Conservation (phyloP, 2,113 vertebrate species). For the Smithornis capensis region DNA sequence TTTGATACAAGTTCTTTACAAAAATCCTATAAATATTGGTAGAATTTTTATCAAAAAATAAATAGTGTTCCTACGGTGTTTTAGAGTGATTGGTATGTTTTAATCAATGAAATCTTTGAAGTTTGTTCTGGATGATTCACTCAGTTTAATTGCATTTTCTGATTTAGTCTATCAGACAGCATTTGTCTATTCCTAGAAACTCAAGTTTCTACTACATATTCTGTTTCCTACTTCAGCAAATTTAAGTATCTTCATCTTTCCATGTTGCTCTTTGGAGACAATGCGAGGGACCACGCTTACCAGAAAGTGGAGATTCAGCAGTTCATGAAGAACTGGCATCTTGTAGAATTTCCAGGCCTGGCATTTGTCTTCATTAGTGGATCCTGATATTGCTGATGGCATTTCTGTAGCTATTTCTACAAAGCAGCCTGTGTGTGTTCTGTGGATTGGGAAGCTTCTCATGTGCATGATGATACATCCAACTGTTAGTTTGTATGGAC, state of each 20-base stretch:
- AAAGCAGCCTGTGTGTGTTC: not conserved
- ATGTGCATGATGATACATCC: too few relatives aligned
- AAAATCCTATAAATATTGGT: not conserved
- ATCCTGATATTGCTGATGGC: not conserved
- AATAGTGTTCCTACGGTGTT: not conserved
- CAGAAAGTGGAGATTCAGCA: not conserved
- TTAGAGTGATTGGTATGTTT: not conserved
- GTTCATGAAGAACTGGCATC: not conserved
- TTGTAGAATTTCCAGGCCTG: not conserved
- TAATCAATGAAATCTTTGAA: not conserved
- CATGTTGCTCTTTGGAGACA: not conserved
- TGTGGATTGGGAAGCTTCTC: not conserved
- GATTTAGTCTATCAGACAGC: not conserved
- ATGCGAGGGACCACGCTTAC: not conserved
- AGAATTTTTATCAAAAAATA: not conserved
- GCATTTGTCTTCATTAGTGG: not conserved
- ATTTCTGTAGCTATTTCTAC: not conserved
- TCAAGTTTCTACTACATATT: not conserved
- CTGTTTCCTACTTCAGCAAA: not conserved
- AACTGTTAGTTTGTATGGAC: not conserved
- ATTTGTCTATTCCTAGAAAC: not conserved
- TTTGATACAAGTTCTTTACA: not conserved
- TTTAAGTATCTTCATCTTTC: not conserved
- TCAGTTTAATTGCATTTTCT: not conserved
- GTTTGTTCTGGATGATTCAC: not conserved